Evolutionary conservation across 2,797 vertebrate species (phyloP), one percentile per base, ranked within the genome.

Genomic region (Acanthornis magna): DNA sequence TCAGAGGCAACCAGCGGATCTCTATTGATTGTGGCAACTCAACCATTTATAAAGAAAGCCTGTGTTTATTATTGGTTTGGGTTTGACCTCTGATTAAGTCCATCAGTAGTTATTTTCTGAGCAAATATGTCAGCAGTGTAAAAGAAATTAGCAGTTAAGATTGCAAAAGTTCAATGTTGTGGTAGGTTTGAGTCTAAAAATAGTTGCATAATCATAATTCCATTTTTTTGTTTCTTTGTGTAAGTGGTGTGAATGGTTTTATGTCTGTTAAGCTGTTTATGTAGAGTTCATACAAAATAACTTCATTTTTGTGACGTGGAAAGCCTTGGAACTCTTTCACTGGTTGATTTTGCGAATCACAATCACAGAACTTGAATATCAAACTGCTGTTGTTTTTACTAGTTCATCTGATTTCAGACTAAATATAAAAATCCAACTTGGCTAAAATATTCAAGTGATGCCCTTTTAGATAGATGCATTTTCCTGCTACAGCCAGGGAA

Each of bases 11-110:
- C 25, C 42, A 50, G 25, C 38, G 20, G 15, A 32, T 96, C 91
- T 96, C 96, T 97, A 82, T 94, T 97, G 96, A 96, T 96, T 97
- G 95, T 96, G 70, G 45, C 80, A 55, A 63, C 74, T 92, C 84
- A 93, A 13, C 63, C 50, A 58, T 16, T 97, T 97, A 43, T 77
- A 92, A 92, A 85, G 58, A 70, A 79, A 92, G 42, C 14, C 26
- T 87, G 18, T 57, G 17, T 63, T 88, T 89, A 94, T 96, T 96
- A 92, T 63, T 80, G 25, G 14, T 65, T 93, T 74, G 32, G 7
- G 45, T 93, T 83, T 89, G 78, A 50, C 10, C 9, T 71, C 45
- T 97, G 29, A 40, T 76, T 80, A 61, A 67, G 22, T 74, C n/a
- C n/a, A 45, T 55, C 22, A 77, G 32, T 42, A 67, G 40, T 50